Evolutionary conservation across 35 echinoderm and acorn worm genomes (phyloP), one percentile per base, ranked within the genome.

Genomic region (Apostichopus californicus): DNA sequence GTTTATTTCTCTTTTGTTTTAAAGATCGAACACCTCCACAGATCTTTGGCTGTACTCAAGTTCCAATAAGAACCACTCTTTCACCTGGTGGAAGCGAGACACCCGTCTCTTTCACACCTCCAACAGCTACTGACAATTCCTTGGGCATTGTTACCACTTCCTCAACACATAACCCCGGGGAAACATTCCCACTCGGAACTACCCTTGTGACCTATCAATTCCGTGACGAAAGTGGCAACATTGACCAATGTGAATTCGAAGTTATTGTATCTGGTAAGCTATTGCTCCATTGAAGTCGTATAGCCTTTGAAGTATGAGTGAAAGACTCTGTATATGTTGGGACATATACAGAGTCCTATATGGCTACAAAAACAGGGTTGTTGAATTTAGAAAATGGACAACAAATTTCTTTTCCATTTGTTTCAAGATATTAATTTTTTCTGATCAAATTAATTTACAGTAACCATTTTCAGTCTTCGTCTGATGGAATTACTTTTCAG

Each of bases 91-190:
- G 53, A 89, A 70, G 20, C 52, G 25, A 9, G 17, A 12, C 58
- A 14, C 13, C 14, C 1, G 66, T 89, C 9, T 73, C n/a, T 20
- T 89, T 46, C 11, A 28, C 64, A 24, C 24, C 87, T 73, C 64
- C 87, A 53, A 72, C 52, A 28, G 87, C 87, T 53, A 52, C 64
- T 8, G 87, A 89, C 71, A 89, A 89, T 89, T 89, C 87, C 12
- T 9, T 61, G 58, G 11, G 63, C 6, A 24, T 18, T 5, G 24
- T 77, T 8, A 73, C 63, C 23, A 54, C 20, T 5, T n/a, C 22
- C 54, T 70, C 57, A 65, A 85, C 81, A 17, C 81, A 85, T 85
- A 59, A 85, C 18, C 52, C 87, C 20, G 87, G 87, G 59, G 87
- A 89, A 73, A 14, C 14, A 4, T 89, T 89, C 71, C 22, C 64